Evolutionary conservation across 1,140 invertebrate genomes (phyloP).

Genomic region (Drosophila aff.): DNA sequence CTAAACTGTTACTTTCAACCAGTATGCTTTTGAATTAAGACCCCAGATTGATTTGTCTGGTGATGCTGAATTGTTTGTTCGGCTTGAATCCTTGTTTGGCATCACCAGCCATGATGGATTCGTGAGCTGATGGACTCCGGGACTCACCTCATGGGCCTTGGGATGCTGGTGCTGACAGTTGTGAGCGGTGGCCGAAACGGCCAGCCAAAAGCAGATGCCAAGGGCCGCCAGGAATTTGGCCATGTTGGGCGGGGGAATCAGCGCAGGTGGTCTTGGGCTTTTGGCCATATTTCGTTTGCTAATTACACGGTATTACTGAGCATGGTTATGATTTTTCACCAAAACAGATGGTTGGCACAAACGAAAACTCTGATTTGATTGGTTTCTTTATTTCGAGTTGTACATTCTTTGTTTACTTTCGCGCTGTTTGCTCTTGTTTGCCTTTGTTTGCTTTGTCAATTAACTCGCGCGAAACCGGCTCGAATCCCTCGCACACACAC

Average conservation of each 20-base stretch:
- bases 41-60: neutral
- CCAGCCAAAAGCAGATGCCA: conserved; percentile 38
- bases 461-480: conserved; percentile 65
- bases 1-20: neutral
- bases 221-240: conserved; percentile 27
- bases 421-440: conserved; percentile 40
- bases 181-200: conserved; percentile 51
- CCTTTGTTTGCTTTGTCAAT: conserved; percentile 70
- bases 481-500: conserved; percentile 46
- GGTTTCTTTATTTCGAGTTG: conserved; percentile 2
- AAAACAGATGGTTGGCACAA: neutral
- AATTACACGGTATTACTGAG: conserved; percentile 18
- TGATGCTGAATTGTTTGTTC: neutral
- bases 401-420: conserved; percentile 36
- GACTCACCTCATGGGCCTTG: conserved; percentile 81
- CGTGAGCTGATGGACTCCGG: neutral
- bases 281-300: conserved; percentile 28
- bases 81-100: too few relatives aligned
- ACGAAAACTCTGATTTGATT: neutral
- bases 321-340: conserved; percentile 9
- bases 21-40: neutral
- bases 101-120: neutral
- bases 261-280: neutral
- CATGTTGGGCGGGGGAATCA: conserved; percentile 4
- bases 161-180: conserved; percentile 83